Base-by-base conservation (phyloP, 2,888 invertebrate genomes). In the Mythimna albipuncta region DNA sequence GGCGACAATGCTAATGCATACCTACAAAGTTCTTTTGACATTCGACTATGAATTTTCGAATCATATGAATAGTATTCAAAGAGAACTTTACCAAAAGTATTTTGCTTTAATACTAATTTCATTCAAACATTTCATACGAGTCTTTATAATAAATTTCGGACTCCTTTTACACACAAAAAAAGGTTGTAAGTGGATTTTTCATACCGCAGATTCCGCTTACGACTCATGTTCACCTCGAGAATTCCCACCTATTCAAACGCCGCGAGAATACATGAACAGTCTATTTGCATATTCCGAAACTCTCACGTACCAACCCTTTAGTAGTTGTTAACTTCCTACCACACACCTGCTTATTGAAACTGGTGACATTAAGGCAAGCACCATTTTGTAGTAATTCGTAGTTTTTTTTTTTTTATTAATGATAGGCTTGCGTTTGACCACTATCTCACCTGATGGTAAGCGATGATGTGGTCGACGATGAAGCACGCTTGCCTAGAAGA, bases 211-310 rank as follows among this genome's bases (percentile, higher is more conserved):
- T 67, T 67, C 52, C 52, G 57, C 55, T 61, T 58, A 44, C 59
- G 61, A 66, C 44, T 47, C 47, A 41, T 57, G 7, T 41, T 64
- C 47, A 61, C 47, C 54, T 59, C 50, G 6, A 11, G 19, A 74
- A 69, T 79, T 64, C 21, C 16, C 54, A 66, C 59, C 41, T 66
- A 59, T 47, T 19, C 19, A 35, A 55, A 21, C 21, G 63, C 21
- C 52, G 9, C 50, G 44, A 38, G 78, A 64, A 70, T 79, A 61
- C 67, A 47, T 35, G 59, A 79, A 35, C n/a, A 41, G 64, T 35
- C 3, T n/a, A 79, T 79, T 79, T 70, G 64, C 79, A 79, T 75
- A 70, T 44, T 35, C 54, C 57, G n/a, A 62, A 66, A 79, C 63
- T 64, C 55, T 52, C 59, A 61, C 44, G 55, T 74, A 4, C 63